These are phyloP conservation scores for Bos taurus DNA, from an alignment of 2,113 vertebrate genomes.

Conservation along the genomic window ARS-UCD2.0 NC_037349.1:54439501-54440000, in stretches of 20 bases:
- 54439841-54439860: neutral
- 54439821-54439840: neutral
- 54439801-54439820: neutral
- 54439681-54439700: neutral
- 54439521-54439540: neutral
- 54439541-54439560: neutral
- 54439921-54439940: neutral
- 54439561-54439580: too few species aligned
- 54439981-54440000: neutral
- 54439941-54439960: neutral
- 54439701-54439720: accelerated
- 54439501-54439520: neutral
- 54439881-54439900: neutral
- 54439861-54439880: accelerated
- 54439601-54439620: accelerated
- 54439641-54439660: accelerated
- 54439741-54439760: neutral
- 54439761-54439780: neutral
- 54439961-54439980: neutral
- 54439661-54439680: accelerated
- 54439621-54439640: neutral
- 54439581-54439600: accelerated
- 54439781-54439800: neutral
- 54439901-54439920: neutral
- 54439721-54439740: neutral